A percentile compares a stretch with the other conserved stretches of the same genome.
Conservation (phyloP, 35 echinoderm and acorn worm genomes). For the Chiridota heheva region DNA sequence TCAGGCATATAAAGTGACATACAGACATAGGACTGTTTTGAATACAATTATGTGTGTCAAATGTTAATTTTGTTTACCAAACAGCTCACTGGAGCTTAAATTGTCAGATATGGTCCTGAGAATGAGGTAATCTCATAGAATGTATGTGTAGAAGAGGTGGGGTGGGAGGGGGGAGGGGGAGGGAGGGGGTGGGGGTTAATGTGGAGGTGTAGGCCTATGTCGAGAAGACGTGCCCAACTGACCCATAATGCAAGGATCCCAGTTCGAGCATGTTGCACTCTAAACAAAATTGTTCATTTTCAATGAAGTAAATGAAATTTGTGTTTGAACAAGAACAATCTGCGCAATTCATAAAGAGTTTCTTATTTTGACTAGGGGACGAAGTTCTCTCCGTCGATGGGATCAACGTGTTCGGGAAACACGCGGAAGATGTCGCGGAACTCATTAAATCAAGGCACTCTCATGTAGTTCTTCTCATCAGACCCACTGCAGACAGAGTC, state of each 20-base stretch:
- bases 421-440: conserved; percentile 69
- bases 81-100: not conserved
- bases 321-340: not conserved
- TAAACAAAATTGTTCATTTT: not conserved
- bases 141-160: too few species aligned
- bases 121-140: not conserved
- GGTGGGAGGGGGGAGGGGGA: too few species aligned
- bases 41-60: not conserved
- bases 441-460: conserved; percentile 55
- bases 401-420: conserved; percentile 59
- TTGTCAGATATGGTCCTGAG: not conserved
- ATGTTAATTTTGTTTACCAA: not conserved
- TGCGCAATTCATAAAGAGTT: not conserved
- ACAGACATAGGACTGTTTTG: not conserved
- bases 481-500: conserved; percentile 35
- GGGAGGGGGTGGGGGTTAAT: too few species aligned
- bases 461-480: conserved; percentile 60
- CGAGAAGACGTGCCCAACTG: too few species aligned
- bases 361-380: conserved; percentile 42
- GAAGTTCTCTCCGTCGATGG: conserved; percentile 77
- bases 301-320: not conserved
- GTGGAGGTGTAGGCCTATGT: too few species aligned
- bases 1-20: not conserved
- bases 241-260: too few species aligned
- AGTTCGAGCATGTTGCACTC: too few species aligned